Evolutionary conservation across 2,888 invertebrate genomes (phyloP).

Genomic region (Patella depressa): DNA sequence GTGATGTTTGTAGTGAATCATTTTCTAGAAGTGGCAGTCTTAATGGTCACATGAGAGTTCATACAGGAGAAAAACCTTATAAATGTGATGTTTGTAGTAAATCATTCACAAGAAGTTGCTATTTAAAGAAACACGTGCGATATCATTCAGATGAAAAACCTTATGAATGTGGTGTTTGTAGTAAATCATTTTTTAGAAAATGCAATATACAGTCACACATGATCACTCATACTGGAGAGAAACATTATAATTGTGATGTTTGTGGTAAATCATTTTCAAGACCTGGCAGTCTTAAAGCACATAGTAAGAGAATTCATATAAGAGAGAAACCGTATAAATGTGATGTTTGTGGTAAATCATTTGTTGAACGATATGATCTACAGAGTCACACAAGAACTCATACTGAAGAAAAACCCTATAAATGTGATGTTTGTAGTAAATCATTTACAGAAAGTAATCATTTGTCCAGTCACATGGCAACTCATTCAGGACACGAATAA

Average conservation of each 20-base stretch:
- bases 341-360: conserved; percentile 7
- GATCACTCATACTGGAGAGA: neutral
- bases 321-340: neutral
- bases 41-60: neutral
- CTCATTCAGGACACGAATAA: neutral
- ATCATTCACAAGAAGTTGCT: neutral
- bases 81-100: neutral
- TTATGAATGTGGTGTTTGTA: neutral
- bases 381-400: neutral
- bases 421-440: neutral
- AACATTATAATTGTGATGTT: neutral
- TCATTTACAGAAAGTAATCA: neutral
- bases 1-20: neutral
- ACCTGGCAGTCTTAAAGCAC: neutral
- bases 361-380: neutral
- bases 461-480: neutral
- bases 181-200: neutral
- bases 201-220: neutral
- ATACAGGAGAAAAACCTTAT: neutral
- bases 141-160: neutral
- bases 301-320: neutral
- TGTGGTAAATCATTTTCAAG: neutral
- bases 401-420: neutral
- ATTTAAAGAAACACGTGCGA: neutral
- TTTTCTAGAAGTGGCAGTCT: neutral